Conservation (phyloP, 2,113 vertebrate genomes). For the Phaethornis superciliosus region DNA sequence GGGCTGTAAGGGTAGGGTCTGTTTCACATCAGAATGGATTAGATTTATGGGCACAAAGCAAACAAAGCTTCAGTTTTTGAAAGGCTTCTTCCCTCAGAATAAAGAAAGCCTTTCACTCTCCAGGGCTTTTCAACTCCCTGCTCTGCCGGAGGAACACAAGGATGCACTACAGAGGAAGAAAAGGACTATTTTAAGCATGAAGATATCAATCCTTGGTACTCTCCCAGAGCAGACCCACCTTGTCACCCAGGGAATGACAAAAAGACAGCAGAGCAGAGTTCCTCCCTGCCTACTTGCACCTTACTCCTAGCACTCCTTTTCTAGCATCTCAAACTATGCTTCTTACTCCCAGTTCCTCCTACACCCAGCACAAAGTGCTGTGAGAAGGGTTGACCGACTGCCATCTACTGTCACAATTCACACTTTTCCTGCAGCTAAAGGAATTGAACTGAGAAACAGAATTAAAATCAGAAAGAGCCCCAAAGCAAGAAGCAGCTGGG, state of each 20-base stretch:
- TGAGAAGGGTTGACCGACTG: background rate
- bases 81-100: background rate
- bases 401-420: background rate
- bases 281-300: background rate
- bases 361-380: accelerated
- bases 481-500: background rate
- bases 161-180: accelerated
- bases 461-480: background rate
- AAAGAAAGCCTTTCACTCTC: too few species aligned
- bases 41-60: background rate
- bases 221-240: background rate
- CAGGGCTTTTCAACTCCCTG: background rate
- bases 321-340: background rate
- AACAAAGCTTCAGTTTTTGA: background rate
- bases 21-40: background rate
- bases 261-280: background rate
- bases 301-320: background rate
- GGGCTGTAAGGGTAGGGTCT: background rate
- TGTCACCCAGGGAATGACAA: background rate
- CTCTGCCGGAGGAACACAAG: background rate
- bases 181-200: background rate
- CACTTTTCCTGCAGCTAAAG: background rate
- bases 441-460: background rate
- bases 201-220: background rate
- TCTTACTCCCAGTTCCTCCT: background rate